Evolutionary conservation across 2,888 invertebrate species (phyloP).

Genomic region (Tholera decimalis): DNA sequence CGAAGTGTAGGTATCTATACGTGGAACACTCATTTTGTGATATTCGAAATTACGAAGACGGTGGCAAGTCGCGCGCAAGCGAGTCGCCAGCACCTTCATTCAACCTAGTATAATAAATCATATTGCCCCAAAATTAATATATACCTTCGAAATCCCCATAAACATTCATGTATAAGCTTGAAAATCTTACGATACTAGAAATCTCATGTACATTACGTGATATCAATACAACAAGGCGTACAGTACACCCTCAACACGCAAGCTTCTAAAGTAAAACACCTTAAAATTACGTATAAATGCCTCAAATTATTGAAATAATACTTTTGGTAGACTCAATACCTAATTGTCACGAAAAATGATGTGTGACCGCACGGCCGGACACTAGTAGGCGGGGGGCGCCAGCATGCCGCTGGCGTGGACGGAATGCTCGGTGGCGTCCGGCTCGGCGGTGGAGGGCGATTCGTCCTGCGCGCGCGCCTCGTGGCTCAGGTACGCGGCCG

Average conservation of each 20-base stretch:
- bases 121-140: slow-evolving; percentile 83
- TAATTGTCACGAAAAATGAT: slow-evolving; percentile 74
- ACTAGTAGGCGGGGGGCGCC: slow-evolving; percentile 89
- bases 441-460: slow-evolving; percentile 91
- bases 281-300: slow-evolving; percentile 73
- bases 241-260: slow-evolving; percentile 79
- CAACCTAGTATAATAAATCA: slow-evolving; percentile 74
- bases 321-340: slow-evolving; percentile 88
- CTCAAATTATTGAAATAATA: slow-evolving; percentile 85
- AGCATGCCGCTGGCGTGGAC: slow-evolving; percentile 91
- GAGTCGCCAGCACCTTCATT: slow-evolving; percentile 91
- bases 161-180: slow-evolving; percentile 75
- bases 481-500: slow-evolving; percentile 86
- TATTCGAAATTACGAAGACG: slow-evolving; percentile 85
- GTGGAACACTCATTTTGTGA: slow-evolving; percentile 86
- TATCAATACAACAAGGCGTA: slow-evolving; percentile 73
- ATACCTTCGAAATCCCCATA: slow-evolving; percentile 82
- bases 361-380: slow-evolving; percentile 75
- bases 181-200: slow-evolving; percentile 74
- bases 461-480: slow-evolving; percentile 87
- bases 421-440: slow-evolving; percentile 91
- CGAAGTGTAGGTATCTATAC: slow-evolving; percentile 83
- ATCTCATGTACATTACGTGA: slow-evolving; percentile 79
- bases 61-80: slow-evolving; percentile 86
- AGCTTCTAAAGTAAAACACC: slow-evolving; percentile 76